Evolutionary conservation across 2,888 invertebrate species (phyloP), one percentile per base, ranked within the genome.

Genomic region (Agrenia bidenticulata): DNA sequence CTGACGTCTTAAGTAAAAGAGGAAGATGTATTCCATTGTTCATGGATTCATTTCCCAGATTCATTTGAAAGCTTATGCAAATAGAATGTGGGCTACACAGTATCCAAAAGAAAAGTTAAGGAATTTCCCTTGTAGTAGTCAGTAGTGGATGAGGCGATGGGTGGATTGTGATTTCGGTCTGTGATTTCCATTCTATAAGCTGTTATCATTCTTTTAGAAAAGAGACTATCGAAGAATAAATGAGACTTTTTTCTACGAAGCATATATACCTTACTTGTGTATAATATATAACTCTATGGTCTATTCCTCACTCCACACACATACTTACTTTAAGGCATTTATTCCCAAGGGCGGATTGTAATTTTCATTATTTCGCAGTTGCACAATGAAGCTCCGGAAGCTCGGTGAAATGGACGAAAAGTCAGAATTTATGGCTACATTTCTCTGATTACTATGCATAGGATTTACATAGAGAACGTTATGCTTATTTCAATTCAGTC

Each of bases 401-500:
- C 62, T 66, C 63, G 64, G 60, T 60, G 60, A 71, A 58, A 67
- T 63, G 64, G 58, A 64, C 19, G 53, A 63, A 69, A 58, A 69
- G 57, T 60, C 61, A 58, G 54, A 68, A 73, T 73, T 73, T 73
- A 73, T 73, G 66, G 65, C 64, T 66, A 69, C 69, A 70, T 68
- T 69, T 71, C 59, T 70, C 64, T 70, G 71, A 73, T 71, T 73
- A 71, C 71, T 70, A 71, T 71, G 73, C 71, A 73, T 73, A 58
- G 67, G 70, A 73, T 73, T 73, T 70, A 59, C 64, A 70, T 66
- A 45, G 57, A 58, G 60, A 67, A 26, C 57, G 21, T 41, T 57
- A 57, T 57, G 24, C 57, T 37, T 39, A 57, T 57, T 39, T 39
- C 42, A 24, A 58, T 42, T 45, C 58, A 26, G 9, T 58, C 5